Evolutionary conservation across 2,113 vertebrate species (phyloP).

Genomic region (Scartelaos histophorus): DNA sequence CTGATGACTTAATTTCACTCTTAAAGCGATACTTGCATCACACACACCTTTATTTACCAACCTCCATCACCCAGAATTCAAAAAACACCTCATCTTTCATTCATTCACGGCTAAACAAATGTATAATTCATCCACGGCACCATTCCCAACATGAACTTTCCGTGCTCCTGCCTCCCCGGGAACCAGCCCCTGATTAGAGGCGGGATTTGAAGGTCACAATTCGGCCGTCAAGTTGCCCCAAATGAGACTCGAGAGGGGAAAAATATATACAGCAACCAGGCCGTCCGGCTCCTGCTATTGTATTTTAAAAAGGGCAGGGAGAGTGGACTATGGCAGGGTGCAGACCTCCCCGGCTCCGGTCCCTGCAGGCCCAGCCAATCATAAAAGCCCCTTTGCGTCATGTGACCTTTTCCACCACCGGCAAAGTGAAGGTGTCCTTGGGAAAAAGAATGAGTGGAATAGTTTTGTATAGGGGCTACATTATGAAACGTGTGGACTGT

Average conservation of each 20-base stretch:
- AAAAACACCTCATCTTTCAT: not conserved
- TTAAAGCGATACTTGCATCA: not conserved
- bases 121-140: not conserved
- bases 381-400: not conserved
- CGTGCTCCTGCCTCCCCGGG: not conserved
- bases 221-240: slow-evolving; percentile 5
- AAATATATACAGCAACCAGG: not conserved
- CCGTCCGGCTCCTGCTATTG: slow-evolving; percentile 1
- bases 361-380: not conserved
- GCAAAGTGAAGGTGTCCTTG: slow-evolving; percentile 9
- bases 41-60: not conserved
- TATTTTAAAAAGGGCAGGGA: slow-evolving; percentile 16
- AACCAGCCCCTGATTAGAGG: slow-evolving; percentile 10
- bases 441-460: not conserved
- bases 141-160: not conserved
- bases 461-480: not conserved
- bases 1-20: too few species aligned
- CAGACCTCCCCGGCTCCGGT: not conserved
- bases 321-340: not conserved
- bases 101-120: slow-evolving; percentile 2
- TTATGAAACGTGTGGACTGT: not conserved
- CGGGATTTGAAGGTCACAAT: slow-evolving; percentile 17
- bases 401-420: slow-evolving; percentile 6
- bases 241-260: slow-evolving; percentile 2
- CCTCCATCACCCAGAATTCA: not conserved